These are phyloP conservation scores for Embidobia sp. DNA, from an alignment of 2,888 invertebrate species.

Conservation along the genomic window DNA sequence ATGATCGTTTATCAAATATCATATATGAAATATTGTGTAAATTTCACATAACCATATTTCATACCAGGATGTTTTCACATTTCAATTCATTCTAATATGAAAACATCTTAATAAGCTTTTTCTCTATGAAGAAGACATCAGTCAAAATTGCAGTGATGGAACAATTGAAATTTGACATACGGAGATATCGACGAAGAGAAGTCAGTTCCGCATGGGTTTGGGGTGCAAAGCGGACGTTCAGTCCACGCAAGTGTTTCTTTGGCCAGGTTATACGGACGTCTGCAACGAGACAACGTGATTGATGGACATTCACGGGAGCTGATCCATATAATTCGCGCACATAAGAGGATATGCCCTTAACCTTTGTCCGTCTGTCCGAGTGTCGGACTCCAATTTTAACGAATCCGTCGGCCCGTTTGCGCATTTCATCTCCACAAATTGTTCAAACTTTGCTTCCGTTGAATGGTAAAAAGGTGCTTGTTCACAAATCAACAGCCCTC, in stretches of 20 bases:
- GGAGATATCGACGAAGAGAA: slow-evolving; percentile 30
- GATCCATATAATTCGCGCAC: slow-evolving; percentile 79
- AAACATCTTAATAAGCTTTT: slow-evolving; percentile 6
- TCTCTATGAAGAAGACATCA: slow-evolving; percentile 14
- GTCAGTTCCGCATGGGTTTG: slow-evolving; percentile 29
- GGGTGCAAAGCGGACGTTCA: slow-evolving; percentile 30
- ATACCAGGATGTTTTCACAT: too few relatives aligned
- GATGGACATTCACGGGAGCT: slow-evolving; percentile 77
- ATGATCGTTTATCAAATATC: too few relatives aligned
- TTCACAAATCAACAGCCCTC: slow-evolving; percentile 53
- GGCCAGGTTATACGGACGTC: slow-evolving; percentile 54
- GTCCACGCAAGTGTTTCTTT: slow-evolving; percentile 33
- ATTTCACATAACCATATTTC: too few relatives aligned
- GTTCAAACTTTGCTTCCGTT: slow-evolving; percentile 43
- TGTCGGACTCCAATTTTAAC: slow-evolving; percentile 71
- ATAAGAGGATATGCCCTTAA: slow-evolving; percentile 73
- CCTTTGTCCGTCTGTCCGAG: slow-evolving; percentile 75
- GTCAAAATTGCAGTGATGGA: slow-evolving; percentile 27
- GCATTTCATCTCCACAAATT: slow-evolving; percentile 68
- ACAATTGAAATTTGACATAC: slow-evolving; percentile 49
- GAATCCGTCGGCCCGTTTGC: slow-evolving; percentile 70
- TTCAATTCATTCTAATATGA: not conserved
- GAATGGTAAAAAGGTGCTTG: slow-evolving; percentile 41
- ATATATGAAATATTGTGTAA: too few relatives aligned
- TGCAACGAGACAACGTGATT: slow-evolving; percentile 73